These are phyloP conservation scores for Galendromus occidentalis DNA, from an alignment of 1,140 invertebrate genomes.

Conservation along the genomic window DNA sequence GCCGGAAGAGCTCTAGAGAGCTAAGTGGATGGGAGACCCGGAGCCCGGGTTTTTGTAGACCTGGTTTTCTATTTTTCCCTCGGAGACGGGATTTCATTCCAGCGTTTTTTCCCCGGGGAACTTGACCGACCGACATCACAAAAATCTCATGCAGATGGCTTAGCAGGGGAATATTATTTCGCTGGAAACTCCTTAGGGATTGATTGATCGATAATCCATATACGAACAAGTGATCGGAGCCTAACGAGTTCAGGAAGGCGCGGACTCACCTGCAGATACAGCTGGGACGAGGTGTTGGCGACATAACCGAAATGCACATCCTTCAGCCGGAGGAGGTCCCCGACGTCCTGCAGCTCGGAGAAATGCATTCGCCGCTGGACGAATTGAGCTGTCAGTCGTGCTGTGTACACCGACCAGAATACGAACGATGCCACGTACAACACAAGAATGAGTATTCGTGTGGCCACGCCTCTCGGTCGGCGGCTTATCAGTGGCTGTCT, in stretches of 20 bases:
- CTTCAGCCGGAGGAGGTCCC: neutral
- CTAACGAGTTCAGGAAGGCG: neutral
- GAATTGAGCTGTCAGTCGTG: constrained; percentile 1
- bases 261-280: neutral
- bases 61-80: too few species aligned
- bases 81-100: too few species aligned
- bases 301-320: neutral
- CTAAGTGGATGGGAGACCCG: too few species aligned
- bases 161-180: neutral
- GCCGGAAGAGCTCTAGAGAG: too few species aligned
- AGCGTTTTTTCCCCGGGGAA: too few species aligned
- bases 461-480: neutral
- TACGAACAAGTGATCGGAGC: neutral
- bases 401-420: constrained; percentile 7
- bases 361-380: constrained; percentile 6
- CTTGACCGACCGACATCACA: neutral
- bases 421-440: neutral
- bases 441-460: neutral
- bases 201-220: neutral
- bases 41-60: too few species aligned
- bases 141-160: neutral
- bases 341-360: neutral
- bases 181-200: neutral
- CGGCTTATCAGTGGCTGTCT: neutral
- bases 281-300: neutral